Conservation (phyloP, 2,888 invertebrate species). For the Agonopterix heracliana region DNA sequence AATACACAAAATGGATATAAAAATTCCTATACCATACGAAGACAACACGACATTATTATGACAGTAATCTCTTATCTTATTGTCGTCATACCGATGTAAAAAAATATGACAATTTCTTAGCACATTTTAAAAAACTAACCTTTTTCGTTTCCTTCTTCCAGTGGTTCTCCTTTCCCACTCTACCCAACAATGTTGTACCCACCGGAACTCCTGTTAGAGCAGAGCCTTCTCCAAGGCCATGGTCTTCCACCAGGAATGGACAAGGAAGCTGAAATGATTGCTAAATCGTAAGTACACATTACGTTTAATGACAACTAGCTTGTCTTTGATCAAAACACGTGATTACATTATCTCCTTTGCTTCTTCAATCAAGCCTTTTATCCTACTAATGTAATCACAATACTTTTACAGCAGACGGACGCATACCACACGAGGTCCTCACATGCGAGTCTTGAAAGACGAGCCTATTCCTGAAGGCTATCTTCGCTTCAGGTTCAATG, state of each 20-base stretch:
- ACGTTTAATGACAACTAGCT: background rate
- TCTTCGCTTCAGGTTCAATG: constrained; percentile 91
- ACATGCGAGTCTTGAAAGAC: constrained; percentile 88
- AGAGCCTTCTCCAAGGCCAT: constrained; percentile 71
- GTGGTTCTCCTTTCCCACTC: constrained; percentile 65
- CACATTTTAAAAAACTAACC: too few relatives aligned
- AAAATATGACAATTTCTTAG: too few relatives aligned
- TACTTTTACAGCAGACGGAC: constrained; percentile 40
- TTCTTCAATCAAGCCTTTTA: too few relatives aligned
- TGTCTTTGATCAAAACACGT: background rate
- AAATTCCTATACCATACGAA: too few relatives aligned
- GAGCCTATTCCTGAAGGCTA: constrained; percentile 94
- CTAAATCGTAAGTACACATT: constrained; percentile 54
- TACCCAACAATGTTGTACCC: constrained; percentile 70
- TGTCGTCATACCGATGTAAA: too few relatives aligned
- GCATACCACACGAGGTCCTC: constrained; percentile 54
- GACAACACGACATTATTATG: too few relatives aligned
- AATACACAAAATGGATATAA: too few relatives aligned
- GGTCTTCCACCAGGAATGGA: constrained; percentile 68
- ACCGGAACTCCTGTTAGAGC: constrained; percentile 64
- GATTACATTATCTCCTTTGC: background rate
- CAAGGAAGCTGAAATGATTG: constrained; percentile 69
- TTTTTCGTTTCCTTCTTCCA: constrained; percentile 24
- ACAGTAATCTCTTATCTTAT: too few relatives aligned
- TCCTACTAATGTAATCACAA: background rate